A percentile compares a stretch with the other conserved stretches of the same genome.
phyloP scores from a whole-genome alignment of 2,113 vertebrate species.

The Heterotilapia buettikoferi region DNA sequence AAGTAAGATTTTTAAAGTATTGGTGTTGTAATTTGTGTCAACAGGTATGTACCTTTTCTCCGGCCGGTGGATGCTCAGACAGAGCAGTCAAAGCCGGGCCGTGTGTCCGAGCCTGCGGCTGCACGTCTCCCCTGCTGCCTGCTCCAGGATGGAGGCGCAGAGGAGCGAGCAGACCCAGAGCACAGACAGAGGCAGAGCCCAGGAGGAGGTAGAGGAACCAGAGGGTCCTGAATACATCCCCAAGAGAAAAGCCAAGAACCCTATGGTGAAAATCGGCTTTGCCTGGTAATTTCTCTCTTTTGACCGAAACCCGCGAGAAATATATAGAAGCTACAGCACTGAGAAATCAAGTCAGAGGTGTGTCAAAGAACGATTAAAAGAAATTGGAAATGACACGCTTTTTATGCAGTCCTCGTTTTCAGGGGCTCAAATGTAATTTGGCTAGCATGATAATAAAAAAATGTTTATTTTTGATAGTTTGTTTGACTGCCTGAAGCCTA shows the following conservation, averaged over 20 bases:
- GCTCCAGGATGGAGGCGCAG: conserved; percentile 48
- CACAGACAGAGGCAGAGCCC: neutral
- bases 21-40: neutral
- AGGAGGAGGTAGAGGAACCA: conserved; percentile 6
- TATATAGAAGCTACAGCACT: neutral
- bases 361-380: neutral
- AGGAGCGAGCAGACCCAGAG: neutral
- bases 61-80: neutral
- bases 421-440: neutral
- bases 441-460: neutral
- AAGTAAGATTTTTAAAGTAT: rapidly evolving
- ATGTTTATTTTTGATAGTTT: neutral
- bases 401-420: neutral
- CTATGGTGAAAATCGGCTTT: conserved; percentile 84
- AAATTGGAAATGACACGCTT: neutral
- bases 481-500: neutral
- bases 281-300: conserved; percentile 79
- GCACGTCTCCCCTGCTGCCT: conserved; percentile 4
- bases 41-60: conserved; percentile 16
- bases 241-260: conserved; percentile 79
- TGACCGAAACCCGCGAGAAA: neutral
- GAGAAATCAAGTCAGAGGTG: neutral
- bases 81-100: neutral
- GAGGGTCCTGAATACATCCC: conserved; percentile 81
- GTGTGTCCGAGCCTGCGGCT: neutral